These are phyloP conservation scores for Hyles vespertilio DNA, from an alignment of 1,140 invertebrate species.

Conservation along the genomic window DNA sequence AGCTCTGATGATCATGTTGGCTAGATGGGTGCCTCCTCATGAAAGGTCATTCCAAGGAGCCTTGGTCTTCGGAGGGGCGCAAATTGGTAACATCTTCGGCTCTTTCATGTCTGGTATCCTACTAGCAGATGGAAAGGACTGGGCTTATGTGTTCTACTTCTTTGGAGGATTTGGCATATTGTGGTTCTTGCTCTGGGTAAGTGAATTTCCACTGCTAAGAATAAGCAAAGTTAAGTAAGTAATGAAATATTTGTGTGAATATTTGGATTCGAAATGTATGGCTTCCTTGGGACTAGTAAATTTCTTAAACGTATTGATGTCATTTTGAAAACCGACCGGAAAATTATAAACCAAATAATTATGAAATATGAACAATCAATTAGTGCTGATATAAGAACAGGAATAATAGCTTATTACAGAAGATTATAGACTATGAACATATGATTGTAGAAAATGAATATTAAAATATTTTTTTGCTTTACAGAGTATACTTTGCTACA, in stretches of 20 bases:
- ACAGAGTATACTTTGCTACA: conserved; percentile 81
- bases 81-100: conserved; percentile 84
- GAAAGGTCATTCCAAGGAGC: conserved; percentile 84
- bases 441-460: too few relatives aligned
- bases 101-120: conserved; percentile 82
- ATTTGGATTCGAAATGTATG: too few relatives aligned
- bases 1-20: conserved; percentile 82
- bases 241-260: too few relatives aligned
- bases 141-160: conserved; percentile 88
- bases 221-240: too few relatives aligned
- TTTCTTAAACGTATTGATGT: too few relatives aligned
- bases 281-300: too few relatives aligned
- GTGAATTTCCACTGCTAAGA: conserved; percentile 9
- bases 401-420: too few relatives aligned
- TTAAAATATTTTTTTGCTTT: conserved; percentile 24
- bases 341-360: too few relatives aligned
- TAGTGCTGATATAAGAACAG: too few relatives aligned
- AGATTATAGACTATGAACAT: too few relatives aligned
- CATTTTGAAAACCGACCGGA: too few relatives aligned
- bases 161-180: conserved; percentile 85
- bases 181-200: conserved; percentile 84
- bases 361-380: too few relatives aligned
- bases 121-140: conserved; percentile 79
- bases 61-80: conserved; percentile 82
- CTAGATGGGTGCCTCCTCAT: conserved; percentile 83